These are phyloP conservation scores for Tenebrosternarchus preto DNA, from an alignment of 2,113 vertebrate genomes.

Conservation along the genomic window DNA sequence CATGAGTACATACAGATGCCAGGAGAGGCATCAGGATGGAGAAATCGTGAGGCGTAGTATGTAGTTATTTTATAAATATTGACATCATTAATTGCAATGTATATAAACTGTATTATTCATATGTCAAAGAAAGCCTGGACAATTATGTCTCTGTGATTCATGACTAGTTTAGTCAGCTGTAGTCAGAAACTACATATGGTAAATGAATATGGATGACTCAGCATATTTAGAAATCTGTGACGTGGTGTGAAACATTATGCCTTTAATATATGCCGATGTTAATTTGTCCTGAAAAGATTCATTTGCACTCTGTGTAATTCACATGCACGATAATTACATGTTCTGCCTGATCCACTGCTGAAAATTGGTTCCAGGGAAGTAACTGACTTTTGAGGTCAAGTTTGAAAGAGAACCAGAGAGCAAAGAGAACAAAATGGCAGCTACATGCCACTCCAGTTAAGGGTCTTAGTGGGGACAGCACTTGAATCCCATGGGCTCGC, in stretches of 20 bases:
- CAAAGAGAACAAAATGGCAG: background rate
- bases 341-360: background rate
- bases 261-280: background rate
- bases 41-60: too few relatives aligned
- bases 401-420: background rate
- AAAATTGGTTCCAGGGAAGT: constrained; percentile 10
- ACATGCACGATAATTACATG: constrained; percentile 6
- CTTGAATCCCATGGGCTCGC: background rate
- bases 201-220: constrained; percentile 1
- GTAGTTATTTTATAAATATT: background rate
- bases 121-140: background rate
- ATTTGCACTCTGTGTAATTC: background rate
- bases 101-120: background rate
- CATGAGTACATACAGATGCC: too few relatives aligned
- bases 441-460: background rate
- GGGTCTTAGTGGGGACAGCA: background rate
- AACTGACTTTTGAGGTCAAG: constrained; percentile 2
- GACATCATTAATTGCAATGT: background rate
- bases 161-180: background rate
- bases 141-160: background rate
- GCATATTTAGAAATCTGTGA: background rate
- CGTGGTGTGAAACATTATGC: background rate
- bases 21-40: too few relatives aligned
- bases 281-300: background rate
- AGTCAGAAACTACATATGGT: background rate